phyloP scores from a whole-genome alignment of 2,888 invertebrate genomes.

The Drosophila trichaetosa region DNA sequence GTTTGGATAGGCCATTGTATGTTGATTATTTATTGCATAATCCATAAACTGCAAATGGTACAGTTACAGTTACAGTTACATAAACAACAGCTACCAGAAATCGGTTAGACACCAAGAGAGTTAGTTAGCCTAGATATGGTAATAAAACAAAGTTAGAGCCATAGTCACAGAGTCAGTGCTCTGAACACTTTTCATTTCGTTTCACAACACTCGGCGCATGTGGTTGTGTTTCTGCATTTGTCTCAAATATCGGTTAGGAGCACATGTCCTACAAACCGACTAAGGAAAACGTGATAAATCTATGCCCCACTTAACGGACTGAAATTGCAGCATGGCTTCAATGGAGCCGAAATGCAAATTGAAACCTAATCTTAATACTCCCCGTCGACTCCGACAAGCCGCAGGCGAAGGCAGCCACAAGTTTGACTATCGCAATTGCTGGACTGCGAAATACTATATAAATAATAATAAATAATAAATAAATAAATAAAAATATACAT shows the following conservation, averaged over 20 bases:
- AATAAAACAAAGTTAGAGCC: constrained; percentile 58
- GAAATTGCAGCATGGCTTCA: constrained; percentile 72
- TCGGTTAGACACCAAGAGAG: constrained; percentile 66
- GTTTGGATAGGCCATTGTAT: constrained; percentile 57
- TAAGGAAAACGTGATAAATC: constrained; percentile 76
- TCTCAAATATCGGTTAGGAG: constrained; percentile 78
- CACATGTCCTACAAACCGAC: constrained; percentile 82
- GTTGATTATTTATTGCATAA: constrained; percentile 79
- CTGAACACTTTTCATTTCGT: constrained; percentile 58
- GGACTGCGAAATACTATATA: constrained; percentile 4
- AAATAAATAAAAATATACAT: too few species aligned
- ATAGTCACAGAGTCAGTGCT: constrained; percentile 24
- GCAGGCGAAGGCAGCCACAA: constrained; percentile 17
- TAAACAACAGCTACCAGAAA: constrained; percentile 72
- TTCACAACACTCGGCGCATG: constrained; percentile 39
- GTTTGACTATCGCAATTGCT: not conserved
- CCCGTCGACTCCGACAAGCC: constrained; percentile 26
- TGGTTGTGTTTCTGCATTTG: constrained; percentile 42
- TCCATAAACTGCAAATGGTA: constrained; percentile 78
- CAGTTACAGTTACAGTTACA: constrained; percentile 76
- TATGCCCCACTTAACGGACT: constrained; percentile 65
- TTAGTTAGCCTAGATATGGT: constrained; percentile 74
- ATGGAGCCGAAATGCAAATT: constrained; percentile 79
- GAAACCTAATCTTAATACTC: constrained; percentile 74
- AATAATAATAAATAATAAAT: too few species aligned